Evolutionary conservation across 2,113 vertebrate genomes (phyloP).

Genomic region (Ceyx melanurus): DNA sequence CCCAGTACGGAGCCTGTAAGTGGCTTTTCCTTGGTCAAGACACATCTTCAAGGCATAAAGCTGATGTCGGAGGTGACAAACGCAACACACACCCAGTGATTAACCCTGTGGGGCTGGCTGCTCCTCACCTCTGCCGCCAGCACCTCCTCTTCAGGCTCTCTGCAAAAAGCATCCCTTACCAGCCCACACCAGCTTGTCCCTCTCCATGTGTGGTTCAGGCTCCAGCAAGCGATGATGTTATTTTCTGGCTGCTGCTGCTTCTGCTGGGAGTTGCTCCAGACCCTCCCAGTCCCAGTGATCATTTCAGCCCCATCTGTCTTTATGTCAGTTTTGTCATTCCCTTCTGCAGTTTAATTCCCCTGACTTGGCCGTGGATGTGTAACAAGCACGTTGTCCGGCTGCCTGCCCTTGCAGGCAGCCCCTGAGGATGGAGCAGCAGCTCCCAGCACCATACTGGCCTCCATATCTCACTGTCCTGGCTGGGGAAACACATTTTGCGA

Average conservation of each 20-base stretch:
- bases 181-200: accelerated
- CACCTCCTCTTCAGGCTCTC: accelerated
- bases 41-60: neutral
- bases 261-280: neutral
- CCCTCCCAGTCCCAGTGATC: neutral
- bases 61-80: neutral
- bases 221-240: neutral
- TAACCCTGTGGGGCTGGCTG: neutral
- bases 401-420: accelerated
- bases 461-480: neutral
- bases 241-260: neutral
- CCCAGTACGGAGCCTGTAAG: neutral
- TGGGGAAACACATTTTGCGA: neutral
- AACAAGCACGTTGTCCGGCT: neutral
- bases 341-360: neutral
- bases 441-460: accelerated
- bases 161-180: neutral
- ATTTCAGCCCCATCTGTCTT: slow-evolving; percentile 1
- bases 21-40: neutral
- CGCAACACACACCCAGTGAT: accelerated
- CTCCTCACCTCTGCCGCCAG: neutral
- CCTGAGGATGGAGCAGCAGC: neutral
- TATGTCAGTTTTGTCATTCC: neutral
- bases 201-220: neutral
- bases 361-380: accelerated